Base-by-base conservation (phyloP, 2,888 invertebrate genomes). In the Xestobium rufovillosum region DNA sequence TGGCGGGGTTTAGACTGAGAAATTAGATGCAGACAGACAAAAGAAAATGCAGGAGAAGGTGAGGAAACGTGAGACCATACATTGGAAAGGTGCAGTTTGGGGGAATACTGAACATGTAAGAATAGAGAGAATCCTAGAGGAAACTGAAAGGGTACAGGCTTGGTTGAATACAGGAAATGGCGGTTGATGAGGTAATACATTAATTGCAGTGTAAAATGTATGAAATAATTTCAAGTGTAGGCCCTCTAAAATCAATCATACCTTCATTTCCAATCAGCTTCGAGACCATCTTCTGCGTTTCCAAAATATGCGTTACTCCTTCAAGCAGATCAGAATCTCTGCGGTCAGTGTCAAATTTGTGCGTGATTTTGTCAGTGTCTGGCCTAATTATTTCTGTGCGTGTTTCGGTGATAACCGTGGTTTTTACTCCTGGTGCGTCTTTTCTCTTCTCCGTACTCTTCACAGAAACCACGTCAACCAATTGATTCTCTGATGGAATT, bases 291-390 rank as follows among this genome's bases (percentile, higher is more conserved):
- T 42, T 46, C 12, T 48, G 55, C 34, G 53, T 61, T 38, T 66
- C 68, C 34, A 68, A 56, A 44, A 63, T 57, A 43, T 68, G 65
- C 31, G 64, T 65, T 13, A 69, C 68, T 36, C 66, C 67, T 49
- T 69, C 65, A 42, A 68, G 56, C 29, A 70, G 52, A 40, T 65
- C 63, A 2, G 65, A 61, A 48, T 68, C 68, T 40, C 61, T 51
- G 41, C 62, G 43, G 29, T 54, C 52, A 4, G 49, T 39, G 34
- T 70, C 69, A 36, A 68, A 61, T 12, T 61, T 47, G 38, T 72
- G 71, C 37, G 64, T 53, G 16, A 66, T 62, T 2, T 66, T 62
- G 47, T 70, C 68, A 70, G 0, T 66, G 68, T 57, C 59, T 67
- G 23, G 23, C n/a, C 23, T 19, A n/a, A 19, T n/a, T n/a, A n/a